phyloP scores from a whole-genome alignment of 2,113 vertebrate genomes.

The Acanthochromis polyacanthus region DNA sequence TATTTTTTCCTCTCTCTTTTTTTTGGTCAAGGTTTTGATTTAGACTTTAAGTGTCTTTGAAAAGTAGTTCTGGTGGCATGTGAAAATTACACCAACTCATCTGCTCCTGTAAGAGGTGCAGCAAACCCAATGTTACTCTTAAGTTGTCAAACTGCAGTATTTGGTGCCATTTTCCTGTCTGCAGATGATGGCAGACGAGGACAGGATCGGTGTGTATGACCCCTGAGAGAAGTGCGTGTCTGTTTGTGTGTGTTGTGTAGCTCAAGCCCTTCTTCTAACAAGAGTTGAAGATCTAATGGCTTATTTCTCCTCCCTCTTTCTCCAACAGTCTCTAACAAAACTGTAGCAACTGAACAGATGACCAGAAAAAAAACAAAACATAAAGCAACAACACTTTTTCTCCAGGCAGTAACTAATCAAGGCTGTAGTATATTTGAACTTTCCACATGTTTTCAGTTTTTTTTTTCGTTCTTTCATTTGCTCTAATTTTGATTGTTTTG shows the following conservation, averaged over 20 bases:
- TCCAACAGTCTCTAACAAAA: conserved; percentile 47
- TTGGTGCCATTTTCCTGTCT: conserved; percentile 67
- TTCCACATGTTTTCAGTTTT: conserved; percentile 57
- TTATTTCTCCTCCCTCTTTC: conserved; percentile 50
- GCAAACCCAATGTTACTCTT: conserved; percentile 17
- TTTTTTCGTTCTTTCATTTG: conserved; percentile 61
- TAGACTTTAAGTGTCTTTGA: conserved; percentile 51
- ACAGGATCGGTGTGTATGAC: conserved; percentile 39
- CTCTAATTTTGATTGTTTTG: conserved; percentile 84
- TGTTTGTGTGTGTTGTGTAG: conserved; percentile 15
- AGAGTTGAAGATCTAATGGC: conserved; percentile 39
- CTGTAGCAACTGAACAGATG: conserved; percentile 74
- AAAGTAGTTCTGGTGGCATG: conserved; percentile 42
- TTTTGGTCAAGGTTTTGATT: conserved; percentile 22
- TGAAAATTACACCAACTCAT: conserved; percentile 26
- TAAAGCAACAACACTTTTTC: conserved; percentile 47
- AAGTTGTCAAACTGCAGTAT: conserved; percentile 51
- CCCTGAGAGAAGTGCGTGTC: neutral
- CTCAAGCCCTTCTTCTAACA: conserved; percentile 26
- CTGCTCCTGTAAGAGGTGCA: conserved; percentile 1
- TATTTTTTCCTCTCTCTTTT: conserved; percentile 11
- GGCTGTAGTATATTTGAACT: conserved; percentile 88
- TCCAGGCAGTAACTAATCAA: conserved; percentile 85
- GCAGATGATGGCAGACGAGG: conserved; percentile 15
- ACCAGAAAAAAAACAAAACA: conserved; percentile 68